phyloP scores from a whole-genome alignment of 1,140 invertebrate genomes.

The Pollicipes pollicipes region DNA sequence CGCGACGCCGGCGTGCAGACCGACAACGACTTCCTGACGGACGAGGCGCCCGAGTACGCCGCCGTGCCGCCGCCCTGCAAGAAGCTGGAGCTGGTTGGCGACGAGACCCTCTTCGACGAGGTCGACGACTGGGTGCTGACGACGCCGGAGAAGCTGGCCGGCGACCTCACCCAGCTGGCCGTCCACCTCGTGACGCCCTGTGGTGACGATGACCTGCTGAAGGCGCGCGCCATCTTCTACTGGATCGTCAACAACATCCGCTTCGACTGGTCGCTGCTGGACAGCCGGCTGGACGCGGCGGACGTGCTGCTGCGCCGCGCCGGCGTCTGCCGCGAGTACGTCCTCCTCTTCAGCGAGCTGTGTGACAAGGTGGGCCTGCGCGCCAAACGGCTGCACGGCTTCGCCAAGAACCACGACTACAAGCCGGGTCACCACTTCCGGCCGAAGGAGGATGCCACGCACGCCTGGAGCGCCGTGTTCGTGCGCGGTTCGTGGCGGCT shows the following conservation, averaged over 20 bases:
- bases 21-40: no score
- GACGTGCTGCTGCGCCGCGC: slow-evolving; percentile 21
- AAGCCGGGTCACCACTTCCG: slow-evolving; percentile 22
- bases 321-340: slow-evolving; percentile 25
- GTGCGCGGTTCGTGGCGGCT: slow-evolving; percentile 27
- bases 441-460: slow-evolving; percentile 21
- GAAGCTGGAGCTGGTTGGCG: slow-evolving; percentile 22
- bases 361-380: slow-evolving; percentile 23
- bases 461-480: slow-evolving; percentile 30
- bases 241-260: slow-evolving; percentile 25
- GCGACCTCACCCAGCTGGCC: slow-evolving; percentile 13
- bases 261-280: slow-evolving; percentile 24
- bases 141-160: background rate
- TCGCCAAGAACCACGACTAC: slow-evolving; percentile 24
- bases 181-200: slow-evolving; percentile 11
- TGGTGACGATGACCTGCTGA: slow-evolving; percentile 20
- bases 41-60: slow-evolving; percentile 24
- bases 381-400: slow-evolving; percentile 25
- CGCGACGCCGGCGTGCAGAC: no score
- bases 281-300: slow-evolving; percentile 18
- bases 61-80: slow-evolving; percentile 22
- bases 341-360: slow-evolving; percentile 24
- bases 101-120: background rate
- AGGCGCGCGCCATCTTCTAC: slow-evolving; percentile 23
- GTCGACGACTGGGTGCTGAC: background rate